Evolutionary conservation across 2,797 vertebrate species (phyloP).

Genomic region (Argya squamiceps): DNA sequence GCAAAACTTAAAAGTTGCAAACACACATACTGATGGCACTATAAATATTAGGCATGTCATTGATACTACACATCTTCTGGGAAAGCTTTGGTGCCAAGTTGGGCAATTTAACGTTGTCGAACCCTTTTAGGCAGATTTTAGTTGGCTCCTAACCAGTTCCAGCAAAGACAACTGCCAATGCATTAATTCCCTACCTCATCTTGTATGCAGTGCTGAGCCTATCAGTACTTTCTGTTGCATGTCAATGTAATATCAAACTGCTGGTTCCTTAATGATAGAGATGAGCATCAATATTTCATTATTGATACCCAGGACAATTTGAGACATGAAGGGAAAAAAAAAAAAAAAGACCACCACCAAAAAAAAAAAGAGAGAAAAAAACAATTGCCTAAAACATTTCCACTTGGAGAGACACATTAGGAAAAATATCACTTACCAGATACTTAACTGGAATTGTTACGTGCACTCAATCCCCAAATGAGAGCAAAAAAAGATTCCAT

Average conservation of each 20-base stretch:
- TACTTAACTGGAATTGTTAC: slow-evolving; percentile 68
- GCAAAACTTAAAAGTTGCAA: slow-evolving; percentile 62
- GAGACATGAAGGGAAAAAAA: background rate
- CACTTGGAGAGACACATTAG: slow-evolving; percentile 54
- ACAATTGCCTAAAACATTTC: slow-evolving; percentile 51
- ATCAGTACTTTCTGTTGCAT: slow-evolving; percentile 69
- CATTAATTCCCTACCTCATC: slow-evolving; percentile 76
- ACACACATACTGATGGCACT: slow-evolving; percentile 68
- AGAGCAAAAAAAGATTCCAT: slow-evolving; percentile 69
- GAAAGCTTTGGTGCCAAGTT: slow-evolving; percentile 70
- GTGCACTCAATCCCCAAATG: slow-evolving; percentile 59
- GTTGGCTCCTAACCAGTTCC: slow-evolving; percentile 77
- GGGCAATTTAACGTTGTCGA: slow-evolving; percentile 73
- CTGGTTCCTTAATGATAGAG: slow-evolving; percentile 36
- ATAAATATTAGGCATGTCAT: slow-evolving; percentile 73
- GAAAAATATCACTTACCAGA: slow-evolving; percentile 70
- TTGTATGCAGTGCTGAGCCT: slow-evolving; percentile 67
- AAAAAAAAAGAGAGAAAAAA: background rate
- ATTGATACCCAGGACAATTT: slow-evolving; percentile 37
- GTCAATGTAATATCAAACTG: slow-evolving; percentile 69
- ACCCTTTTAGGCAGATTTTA: slow-evolving; percentile 79
- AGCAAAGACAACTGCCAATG: slow-evolving; percentile 74
- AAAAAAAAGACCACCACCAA: rapidly evolving
- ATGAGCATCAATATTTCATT: slow-evolving; percentile 61
- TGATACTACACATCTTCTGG: slow-evolving; percentile 71